These are phyloP conservation scores for Pollicipes pollicipes DNA, from an alignment of 1,140 invertebrate genomes.

Conservation along the genomic window DNA sequence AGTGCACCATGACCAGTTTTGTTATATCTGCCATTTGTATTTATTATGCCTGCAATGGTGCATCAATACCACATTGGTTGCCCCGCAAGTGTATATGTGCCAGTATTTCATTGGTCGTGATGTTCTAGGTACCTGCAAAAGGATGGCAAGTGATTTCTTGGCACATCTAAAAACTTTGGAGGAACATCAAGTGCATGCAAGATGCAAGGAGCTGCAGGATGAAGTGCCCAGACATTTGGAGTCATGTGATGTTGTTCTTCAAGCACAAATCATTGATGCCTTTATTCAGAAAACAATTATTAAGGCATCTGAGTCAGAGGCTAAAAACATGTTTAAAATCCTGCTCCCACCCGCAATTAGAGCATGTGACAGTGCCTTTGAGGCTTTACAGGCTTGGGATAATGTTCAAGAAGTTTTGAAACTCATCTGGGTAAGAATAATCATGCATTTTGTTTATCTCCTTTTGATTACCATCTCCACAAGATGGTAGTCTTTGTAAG, in stretches of 20 bases:
- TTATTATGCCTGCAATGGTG: too few species aligned
- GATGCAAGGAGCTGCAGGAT: neutral
- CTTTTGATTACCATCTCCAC: neutral
- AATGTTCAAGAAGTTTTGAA: neutral
- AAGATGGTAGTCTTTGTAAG: neutral
- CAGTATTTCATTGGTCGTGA: too few species aligned
- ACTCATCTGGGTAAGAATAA: neutral
- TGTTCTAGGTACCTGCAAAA: too few species aligned
- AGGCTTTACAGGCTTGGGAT: neutral
- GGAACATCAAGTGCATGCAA: neutral
- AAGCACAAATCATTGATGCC: neutral
- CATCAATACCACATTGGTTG: too few species aligned
- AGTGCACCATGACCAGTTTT: too few species aligned
- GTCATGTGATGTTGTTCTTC: neutral
- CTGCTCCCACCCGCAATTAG: neutral
- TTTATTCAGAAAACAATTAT: neutral
- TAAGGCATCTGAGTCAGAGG: neutral
- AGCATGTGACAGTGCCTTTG: neutral
- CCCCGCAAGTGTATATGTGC: too few species aligned
- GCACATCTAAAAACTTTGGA: neutral
- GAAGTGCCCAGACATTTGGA: neutral
- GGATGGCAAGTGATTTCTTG: neutral
- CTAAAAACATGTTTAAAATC: neutral
- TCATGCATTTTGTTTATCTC: neutral
- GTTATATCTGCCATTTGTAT: too few species aligned